Evolutionary conservation across 37 sponge, comb jelly and placozoan species (phyloP).

Genomic region (Spongilla lacustris): DNA sequence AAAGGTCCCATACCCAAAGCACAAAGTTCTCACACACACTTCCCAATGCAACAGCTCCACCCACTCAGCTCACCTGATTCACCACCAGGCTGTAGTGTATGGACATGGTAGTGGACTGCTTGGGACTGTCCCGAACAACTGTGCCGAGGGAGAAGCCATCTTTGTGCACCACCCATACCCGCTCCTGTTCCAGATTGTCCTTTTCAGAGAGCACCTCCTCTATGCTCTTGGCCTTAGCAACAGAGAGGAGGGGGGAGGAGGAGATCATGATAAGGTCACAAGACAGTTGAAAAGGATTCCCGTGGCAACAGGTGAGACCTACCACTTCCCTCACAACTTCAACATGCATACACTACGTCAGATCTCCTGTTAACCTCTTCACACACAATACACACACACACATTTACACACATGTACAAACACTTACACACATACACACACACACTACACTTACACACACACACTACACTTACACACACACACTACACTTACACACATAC

Average conservation of each 20-base stretch:
- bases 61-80: constrained; percentile 33
- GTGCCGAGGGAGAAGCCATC: constrained; percentile 75
- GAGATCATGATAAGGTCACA: background rate
- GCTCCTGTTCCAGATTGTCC: constrained; percentile 51
- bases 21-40: background rate
- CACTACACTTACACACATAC: too few relatives aligned
- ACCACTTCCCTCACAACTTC: too few relatives aligned
- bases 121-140: constrained; percentile 31
- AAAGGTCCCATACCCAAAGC: too few relatives aligned
- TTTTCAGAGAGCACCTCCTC: constrained; percentile 68
- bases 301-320: too few relatives aligned
- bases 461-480: too few relatives aligned
- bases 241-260: background rate
- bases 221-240: constrained; percentile 63
- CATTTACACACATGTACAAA: background rate
- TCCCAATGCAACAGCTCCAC: constrained; percentile 3
- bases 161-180: constrained; percentile 88
- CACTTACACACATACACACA: background rate
- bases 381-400: too few relatives aligned
- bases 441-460: background rate
- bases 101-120: constrained; percentile 9
- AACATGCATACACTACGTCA: too few relatives aligned
- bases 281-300: too few relatives aligned
- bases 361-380: too few relatives aligned
- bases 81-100: constrained; percentile 41